phyloP scores from a whole-genome alignment of 2,888 invertebrate genomes.

The Eilema caniola region DNA sequence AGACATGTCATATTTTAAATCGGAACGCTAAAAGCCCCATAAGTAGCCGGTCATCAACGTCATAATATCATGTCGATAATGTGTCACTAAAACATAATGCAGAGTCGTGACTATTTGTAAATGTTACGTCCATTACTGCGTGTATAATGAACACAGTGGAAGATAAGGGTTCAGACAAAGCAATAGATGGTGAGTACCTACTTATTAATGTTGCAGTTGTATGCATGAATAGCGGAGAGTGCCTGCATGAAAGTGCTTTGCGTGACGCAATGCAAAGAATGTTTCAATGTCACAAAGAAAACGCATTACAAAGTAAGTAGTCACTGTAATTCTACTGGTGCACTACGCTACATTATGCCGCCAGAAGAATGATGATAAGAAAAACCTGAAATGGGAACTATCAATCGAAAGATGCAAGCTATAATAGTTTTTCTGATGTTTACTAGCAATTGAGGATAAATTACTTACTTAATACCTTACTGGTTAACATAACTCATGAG shows the following conservation, averaged over 20 bases:
- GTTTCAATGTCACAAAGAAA: conserved; percentile 25
- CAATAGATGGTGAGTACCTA: conserved; percentile 42
- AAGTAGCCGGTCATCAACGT: conserved; percentile 55
- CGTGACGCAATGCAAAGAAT: conserved; percentile 26
- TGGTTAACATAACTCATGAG: not conserved
- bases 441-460: not conserved
- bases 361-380: not conserved
- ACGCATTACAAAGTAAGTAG: conserved; percentile 10
- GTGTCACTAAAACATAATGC: conserved; percentile 56
- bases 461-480: not conserved
- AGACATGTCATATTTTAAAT: conserved; percentile 53
- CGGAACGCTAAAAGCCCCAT: conserved; percentile 50
- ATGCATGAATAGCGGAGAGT: conserved; percentile 30
- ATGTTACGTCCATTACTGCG: conserved; percentile 66
- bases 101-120: conserved; percentile 70
- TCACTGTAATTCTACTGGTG: conserved; percentile 6
- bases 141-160: conserved; percentile 58
- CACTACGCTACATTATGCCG: not conserved
- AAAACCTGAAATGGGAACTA: not conserved
- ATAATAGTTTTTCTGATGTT: not conserved
- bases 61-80: conserved; percentile 59
- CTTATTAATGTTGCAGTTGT: conserved; percentile 46
- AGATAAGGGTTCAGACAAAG: conserved; percentile 58
- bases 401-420: not conserved
- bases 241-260: conserved; percentile 25